Base-by-base conservation (phyloP, 1,140 invertebrate genomes). In the Papilio glaucus region DNA sequence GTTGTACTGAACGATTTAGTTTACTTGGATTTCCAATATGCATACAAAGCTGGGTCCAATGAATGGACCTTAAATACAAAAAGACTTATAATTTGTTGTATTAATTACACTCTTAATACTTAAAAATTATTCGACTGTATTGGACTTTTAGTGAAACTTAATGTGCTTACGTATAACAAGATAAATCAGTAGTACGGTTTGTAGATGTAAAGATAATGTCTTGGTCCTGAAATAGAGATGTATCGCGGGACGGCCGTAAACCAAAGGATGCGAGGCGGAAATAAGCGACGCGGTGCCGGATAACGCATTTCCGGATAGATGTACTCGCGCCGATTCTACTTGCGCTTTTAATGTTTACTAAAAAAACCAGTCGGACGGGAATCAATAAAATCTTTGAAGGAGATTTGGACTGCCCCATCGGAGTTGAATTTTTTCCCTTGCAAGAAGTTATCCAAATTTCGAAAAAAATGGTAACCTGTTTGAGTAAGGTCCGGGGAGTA, bases 281-380 rank as follows among this genome's bases (percentile, higher is more conserved):
- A 85, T 77, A 74, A 78, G 77, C 73, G 71, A 79, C 78, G 77
- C 77, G 75, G 69, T 81, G 82, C 85, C 87, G 87, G 86, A 92
- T 85, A 87, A 75, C 82, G 83, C 83, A 76, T 78, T 84, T 82
- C 85, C 90, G 88, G 86, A 90, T 37, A 86, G 90, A 90, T 88
- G 80, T 77, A 82, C 79, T 77, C 81, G 80, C 77, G 75, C 73
- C 77, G 49, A 69, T 84, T 92, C 85, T 87, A 86, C 84, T 89
- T 90, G 89, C 83, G 86, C 87, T 89, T 91, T 92, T 92, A 92
- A 83, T 85, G 91, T 86, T 92, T 92, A 89, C 90, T 87, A 88
- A 80, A n/a, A n/a, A n/a, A n/a, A n/a, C n/a, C n/a, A n/a, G n/a
- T n/a, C n/a, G n/a, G n/a, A n/a, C n/a, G n/a, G n/a, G n/a, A n/a